phyloP scores from a whole-genome alignment of 2,113 vertebrate species.

The Xyrauchen texanus region DNA sequence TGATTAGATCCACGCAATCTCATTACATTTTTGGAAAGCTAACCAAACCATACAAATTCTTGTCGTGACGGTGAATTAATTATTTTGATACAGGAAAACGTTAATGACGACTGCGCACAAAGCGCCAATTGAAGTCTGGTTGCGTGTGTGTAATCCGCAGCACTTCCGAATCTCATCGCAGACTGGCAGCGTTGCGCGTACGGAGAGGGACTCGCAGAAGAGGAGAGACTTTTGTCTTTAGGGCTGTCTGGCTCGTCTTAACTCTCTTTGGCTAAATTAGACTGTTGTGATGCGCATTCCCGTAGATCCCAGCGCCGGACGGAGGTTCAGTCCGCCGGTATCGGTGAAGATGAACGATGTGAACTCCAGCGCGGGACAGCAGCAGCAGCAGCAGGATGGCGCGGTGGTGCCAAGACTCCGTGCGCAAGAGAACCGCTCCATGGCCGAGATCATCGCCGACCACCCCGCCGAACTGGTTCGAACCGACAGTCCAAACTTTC shows the following conservation, averaged over 20 bases:
- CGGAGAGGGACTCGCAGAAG: constrained; percentile 3
- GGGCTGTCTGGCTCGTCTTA: too few species aligned
- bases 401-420: constrained; percentile 85
- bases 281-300: constrained; percentile 96
- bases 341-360: constrained; percentile 95
- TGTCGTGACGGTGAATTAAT: constrained; percentile 1
- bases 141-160: constrained; percentile 37
- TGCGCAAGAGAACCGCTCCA: constrained; percentile 92
- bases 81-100: constrained; percentile 39
- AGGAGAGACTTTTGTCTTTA: constrained; percentile 22
- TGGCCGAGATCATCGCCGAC: constrained; percentile 97
- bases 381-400: constrained; percentile 63
- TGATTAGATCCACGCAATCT: background rate
- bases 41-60: background rate
- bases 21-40: background rate
- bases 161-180: constrained; percentile 55
- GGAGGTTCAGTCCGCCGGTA: constrained; percentile 92
- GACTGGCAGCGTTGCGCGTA: constrained; percentile 31
- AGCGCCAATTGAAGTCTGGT: constrained; percentile 35
- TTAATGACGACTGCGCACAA: constrained; percentile 45
- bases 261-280: constrained; percentile 73
- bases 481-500: constrained; percentile 96
- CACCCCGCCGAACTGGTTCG: constrained; percentile 94
- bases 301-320: constrained; percentile 92
- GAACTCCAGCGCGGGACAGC: constrained; percentile 71